Base-by-base conservation (phyloP, 92 coral and sea anemone species). In the Epizoanthus fatuus region DNA sequence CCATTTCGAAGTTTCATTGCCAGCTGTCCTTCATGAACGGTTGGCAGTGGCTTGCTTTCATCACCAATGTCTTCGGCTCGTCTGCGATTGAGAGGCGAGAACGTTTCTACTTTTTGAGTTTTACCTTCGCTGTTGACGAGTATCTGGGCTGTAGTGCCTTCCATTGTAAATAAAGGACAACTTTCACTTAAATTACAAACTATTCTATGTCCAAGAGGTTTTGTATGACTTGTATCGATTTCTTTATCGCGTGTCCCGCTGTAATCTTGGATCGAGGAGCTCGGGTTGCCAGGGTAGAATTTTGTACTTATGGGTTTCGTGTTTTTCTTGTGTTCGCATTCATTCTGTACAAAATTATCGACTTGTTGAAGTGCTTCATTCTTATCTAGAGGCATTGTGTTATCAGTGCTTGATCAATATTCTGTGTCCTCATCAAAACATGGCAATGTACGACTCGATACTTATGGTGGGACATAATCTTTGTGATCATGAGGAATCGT, bases 61-160 rank as follows among this genome's bases (percentile, higher is more conserved):
- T 77, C 70, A 22, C 82, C 70, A 16, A 39, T 12, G 12, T 77
- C 67, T 60, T 77, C 69, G 45, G 11, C 66, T 38, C 68, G 54
- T 66, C 47, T 66, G 13, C 10, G 49, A 17, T 3, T 13, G 20
- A 39, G 7, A 42, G 65, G 55, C 3, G 71, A 58, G 16, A 42
- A 42, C 13, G 42, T 5, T 19, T 20, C 63, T 19, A 37, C 70
- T 11, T 19, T 15, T 1, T 14, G 45, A 6, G 17, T 35, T 39
- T 57, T 49, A 2, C 39, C 49, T 62, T 62, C 58, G 17, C 7
- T 58, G 14, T 76, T 37, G 19, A 14, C 54, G 29, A 55, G 35
- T 15, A 51, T 55, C 45, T 32, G 62, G 29, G 22, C 15, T 20
- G 19, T 13, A 5, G 35, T 19, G 15, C 4, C 82, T 59, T 5